Evolutionary conservation across 2,113 vertebrate genomes (phyloP).

Genomic region (Aptenodytes forsteri): DNA sequence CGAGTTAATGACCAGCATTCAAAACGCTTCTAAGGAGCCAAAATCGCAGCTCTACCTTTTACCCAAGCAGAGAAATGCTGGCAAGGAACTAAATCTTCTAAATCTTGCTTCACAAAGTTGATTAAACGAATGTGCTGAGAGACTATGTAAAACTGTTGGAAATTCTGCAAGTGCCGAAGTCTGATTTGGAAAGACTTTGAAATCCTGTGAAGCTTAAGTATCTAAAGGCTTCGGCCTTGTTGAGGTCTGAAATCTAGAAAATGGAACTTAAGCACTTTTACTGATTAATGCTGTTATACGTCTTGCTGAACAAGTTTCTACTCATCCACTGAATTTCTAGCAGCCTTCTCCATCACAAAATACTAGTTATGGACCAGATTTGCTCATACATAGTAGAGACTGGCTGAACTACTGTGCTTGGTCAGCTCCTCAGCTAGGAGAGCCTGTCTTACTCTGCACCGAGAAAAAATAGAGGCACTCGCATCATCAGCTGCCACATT

Average conservation of each 20-base stretch:
- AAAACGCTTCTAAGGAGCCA: neutral
- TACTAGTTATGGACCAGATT: neutral
- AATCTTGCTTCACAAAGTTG: conserved; percentile 61
- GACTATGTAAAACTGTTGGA: neutral
- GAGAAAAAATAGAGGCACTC: neutral
- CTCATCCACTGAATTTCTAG: neutral
- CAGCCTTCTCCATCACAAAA: neutral
- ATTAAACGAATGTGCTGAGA: conserved; percentile 47
- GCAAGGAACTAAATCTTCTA: conserved; percentile 57
- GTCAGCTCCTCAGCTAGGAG: neutral
- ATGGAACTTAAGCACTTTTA: neutral
- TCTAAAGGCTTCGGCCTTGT: neutral
- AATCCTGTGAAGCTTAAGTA: neutral
- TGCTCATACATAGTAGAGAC: neutral
- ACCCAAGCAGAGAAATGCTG: neutral
- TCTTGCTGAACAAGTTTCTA: neutral
- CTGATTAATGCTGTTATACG: neutral
- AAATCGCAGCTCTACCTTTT: neutral
- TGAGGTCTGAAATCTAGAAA: neutral
- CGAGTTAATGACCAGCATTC: neutral
- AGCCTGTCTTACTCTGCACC: neutral
- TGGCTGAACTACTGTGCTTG: neutral
- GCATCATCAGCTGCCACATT: neutral
- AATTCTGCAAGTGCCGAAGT: neutral
- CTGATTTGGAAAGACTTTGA: neutral